Conservation (phyloP, 2,797 vertebrate genomes). For the Melanotaenia nigrans region DNA sequence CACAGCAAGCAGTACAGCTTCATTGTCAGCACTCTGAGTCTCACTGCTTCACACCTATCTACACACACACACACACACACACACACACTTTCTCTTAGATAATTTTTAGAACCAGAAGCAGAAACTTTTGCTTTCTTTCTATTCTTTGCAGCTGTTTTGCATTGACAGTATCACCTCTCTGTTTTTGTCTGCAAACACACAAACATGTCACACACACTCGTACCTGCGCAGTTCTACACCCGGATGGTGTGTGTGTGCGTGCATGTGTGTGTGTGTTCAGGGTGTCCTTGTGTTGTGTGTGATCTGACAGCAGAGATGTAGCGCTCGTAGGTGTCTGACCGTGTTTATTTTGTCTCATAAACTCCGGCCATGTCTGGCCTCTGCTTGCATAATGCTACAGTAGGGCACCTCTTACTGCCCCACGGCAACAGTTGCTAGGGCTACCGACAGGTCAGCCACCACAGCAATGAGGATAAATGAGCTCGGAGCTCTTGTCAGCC, state of each 20-base stretch:
- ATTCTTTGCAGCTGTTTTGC: conserved; percentile 34
- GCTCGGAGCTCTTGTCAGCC: conserved; percentile 66
- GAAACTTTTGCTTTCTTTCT: too few species aligned
- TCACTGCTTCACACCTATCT: conserved; percentile 8
- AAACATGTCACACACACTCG: too few species aligned
- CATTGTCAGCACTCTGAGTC: conserved; percentile 55
- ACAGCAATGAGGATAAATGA: conserved; percentile 67
- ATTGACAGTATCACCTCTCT: conserved; percentile 24
- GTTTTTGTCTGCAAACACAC: background rate
- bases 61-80: conserved; percentile 1
- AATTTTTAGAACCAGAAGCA: background rate
- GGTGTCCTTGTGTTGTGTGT: conserved; percentile 51
- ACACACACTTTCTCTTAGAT: background rate
- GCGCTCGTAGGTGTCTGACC: conserved; percentile 21
- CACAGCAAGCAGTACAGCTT: conserved; percentile 39
- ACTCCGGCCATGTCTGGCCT: conserved; percentile 57
- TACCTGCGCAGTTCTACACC: conserved; percentile 28
- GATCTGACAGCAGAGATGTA: conserved; percentile 35
- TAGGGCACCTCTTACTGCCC: conserved; percentile 60
- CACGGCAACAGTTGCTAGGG: conserved; percentile 74
- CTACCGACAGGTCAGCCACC: conserved; percentile 68
- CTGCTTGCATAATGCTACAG: conserved; percentile 69
- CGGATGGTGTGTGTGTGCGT: background rate
- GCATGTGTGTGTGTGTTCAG: conserved; percentile 27
- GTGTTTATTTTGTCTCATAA: conserved; percentile 47